Conservation (phyloP, 1,140 invertebrate genomes). For the Drosophila chauvacae region DNA sequence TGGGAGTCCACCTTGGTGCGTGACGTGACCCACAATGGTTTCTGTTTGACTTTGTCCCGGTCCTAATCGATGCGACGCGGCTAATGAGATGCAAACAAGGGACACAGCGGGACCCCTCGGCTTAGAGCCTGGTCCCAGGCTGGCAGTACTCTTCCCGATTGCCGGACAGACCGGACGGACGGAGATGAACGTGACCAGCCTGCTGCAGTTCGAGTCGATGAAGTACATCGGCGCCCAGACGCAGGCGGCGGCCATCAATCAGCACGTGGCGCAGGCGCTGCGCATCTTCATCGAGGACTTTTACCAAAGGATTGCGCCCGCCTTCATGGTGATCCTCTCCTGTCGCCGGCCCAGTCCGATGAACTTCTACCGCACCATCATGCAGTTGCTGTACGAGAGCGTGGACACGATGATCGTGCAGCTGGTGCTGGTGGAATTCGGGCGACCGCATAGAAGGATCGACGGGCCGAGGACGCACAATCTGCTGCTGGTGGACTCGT, state of each 20-base stretch:
- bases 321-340: conserved; percentile 60
- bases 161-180: conserved; percentile 7
- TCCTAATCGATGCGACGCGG: conserved; percentile 7
- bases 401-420: conserved; percentile 64
- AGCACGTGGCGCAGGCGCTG: conserved; percentile 54
- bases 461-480: conserved; percentile 44
- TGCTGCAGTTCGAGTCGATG: conserved; percentile 64
- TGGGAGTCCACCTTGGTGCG: conserved; percentile 7
- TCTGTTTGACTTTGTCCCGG: conserved; percentile 35
- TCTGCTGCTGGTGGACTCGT: conserved; percentile 57
- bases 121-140: background rate
- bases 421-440: conserved; percentile 47
- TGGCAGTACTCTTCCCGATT: conserved; percentile 16
- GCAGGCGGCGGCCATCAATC: conserved; percentile 50
- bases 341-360: conserved; percentile 58
- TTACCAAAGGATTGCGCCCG: conserved; percentile 56
- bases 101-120: no score
- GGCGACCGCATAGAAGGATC: conserved; percentile 18
- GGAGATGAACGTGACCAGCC: conserved; percentile 55
- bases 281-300: conserved; percentile 60
- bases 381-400: conserved; percentile 66
- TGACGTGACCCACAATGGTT: conserved; percentile 38
- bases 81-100: conserved; percentile 50
- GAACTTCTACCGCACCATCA: conserved; percentile 64
- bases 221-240: conserved; percentile 56